Percentiles rank a stretch among this genome's conserved stretches.
These are phyloP conservation scores for Amphiduros pacificus DNA, from an alignment of 2,888 invertebrate species.

Conservation along the genomic window DNA sequence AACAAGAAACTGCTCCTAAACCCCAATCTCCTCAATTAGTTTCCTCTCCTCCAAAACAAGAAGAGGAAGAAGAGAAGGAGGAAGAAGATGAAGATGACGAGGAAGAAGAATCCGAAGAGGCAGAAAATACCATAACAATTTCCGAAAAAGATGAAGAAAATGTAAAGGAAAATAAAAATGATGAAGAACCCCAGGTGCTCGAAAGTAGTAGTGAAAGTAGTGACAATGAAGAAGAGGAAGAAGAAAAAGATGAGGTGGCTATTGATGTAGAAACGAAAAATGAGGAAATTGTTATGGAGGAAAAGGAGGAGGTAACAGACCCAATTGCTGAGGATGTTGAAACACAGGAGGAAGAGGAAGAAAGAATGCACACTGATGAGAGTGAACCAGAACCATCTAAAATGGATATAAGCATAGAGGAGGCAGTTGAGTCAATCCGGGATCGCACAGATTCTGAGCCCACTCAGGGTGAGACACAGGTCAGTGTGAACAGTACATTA, in stretches of 20 bases:
- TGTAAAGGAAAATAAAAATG: background rate
- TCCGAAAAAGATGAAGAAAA: background rate
- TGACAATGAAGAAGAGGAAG: background rate
- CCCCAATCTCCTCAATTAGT: background rate
- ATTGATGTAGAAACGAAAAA: background rate
- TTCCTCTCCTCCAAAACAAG: too few species aligned
- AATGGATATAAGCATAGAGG: too few species aligned
- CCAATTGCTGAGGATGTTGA: background rate
- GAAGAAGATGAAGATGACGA: background rate
- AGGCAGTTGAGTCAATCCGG: too few species aligned
- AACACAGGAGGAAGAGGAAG: background rate
- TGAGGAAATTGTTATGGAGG: background rate
- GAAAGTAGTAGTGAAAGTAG: background rate
- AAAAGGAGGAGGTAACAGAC: background rate
- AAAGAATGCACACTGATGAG: background rate
- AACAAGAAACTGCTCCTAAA: background rate
- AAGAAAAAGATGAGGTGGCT: background rate
- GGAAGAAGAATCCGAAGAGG: background rate
- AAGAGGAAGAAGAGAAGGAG: conserved; percentile 1
- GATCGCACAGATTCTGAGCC: too few species aligned
- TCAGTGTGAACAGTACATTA: background rate
- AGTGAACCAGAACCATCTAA: background rate
- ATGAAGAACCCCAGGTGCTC: background rate
- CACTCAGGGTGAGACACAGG: background rate
- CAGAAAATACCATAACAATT: background rate